Evolutionary conservation across 1,140 invertebrate genomes (phyloP).

Genomic region (Hirudo medicinalis): DNA sequence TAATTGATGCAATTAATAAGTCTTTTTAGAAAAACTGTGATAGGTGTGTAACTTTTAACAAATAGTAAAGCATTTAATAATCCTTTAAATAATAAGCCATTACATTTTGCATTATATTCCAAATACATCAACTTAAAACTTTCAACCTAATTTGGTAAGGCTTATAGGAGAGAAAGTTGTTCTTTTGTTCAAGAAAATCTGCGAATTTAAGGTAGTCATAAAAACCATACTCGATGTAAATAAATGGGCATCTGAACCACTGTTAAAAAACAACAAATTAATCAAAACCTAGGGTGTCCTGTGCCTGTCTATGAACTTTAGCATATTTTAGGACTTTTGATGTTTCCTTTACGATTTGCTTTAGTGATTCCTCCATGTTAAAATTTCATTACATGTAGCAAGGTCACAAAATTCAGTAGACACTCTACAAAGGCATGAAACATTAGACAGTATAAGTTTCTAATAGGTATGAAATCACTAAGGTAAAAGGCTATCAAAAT

Average conservation of each 20-base stretch:
- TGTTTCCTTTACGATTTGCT: conserved; percentile 1
- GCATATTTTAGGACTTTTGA: conserved; percentile 3
- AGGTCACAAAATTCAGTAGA: too few species aligned
- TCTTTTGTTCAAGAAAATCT: conserved; percentile 13
- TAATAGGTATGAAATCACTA: too few species aligned
- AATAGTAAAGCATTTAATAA: background rate
- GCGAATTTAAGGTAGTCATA: background rate
- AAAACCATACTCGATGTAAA: background rate
- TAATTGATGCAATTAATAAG: background rate
- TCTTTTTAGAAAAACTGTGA: background rate
- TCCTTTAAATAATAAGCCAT: background rate
- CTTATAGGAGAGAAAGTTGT: conserved; percentile 10
- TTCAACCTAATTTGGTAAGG: conserved; percentile 7
- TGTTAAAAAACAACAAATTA: background rate
- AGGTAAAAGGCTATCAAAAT: too few species aligned
- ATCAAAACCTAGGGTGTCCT: background rate
- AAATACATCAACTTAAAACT: conserved; percentile 5
- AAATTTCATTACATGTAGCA: too few species aligned
- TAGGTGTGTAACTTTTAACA: background rate
- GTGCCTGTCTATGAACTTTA: background rate
- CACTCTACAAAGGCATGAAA: too few species aligned
- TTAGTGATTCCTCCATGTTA: conserved; percentile 8
- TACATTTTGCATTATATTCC: background rate
- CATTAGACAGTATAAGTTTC: too few species aligned
- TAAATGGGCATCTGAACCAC: background rate